Percentiles rank a stretch among this genome's conserved stretches.
Evolutionary conservation across 2,888 invertebrate genomes (phyloP).

Genomic region (Callimorpha dominula): DNA sequence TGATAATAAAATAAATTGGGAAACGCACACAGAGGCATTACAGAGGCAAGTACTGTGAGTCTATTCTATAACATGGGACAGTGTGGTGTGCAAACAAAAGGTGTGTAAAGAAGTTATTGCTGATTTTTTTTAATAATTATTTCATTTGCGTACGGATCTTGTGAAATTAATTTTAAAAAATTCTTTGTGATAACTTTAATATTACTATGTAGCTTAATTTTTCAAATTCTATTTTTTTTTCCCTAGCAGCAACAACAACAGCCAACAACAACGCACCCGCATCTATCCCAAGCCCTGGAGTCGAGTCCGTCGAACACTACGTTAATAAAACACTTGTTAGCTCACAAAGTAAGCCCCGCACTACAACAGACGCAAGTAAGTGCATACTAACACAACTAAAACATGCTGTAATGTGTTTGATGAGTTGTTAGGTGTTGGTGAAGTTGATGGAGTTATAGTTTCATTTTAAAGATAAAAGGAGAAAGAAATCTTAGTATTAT

Average conservation of each 20-base stretch:
- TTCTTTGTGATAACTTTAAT: not conserved
- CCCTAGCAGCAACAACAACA: constrained; percentile 47
- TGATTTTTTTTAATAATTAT: not conserved
- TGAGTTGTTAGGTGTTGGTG: constrained; percentile 1
- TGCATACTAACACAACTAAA: constrained; percentile 82
- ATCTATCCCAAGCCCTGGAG: constrained; percentile 72
- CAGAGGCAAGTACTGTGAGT: too few relatives aligned
- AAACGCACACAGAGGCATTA: too few relatives aligned
- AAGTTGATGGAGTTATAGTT: constrained; percentile 7
- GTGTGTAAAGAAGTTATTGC: not conserved
- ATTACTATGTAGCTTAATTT: not conserved
- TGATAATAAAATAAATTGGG: too few relatives aligned
- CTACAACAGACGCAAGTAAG: constrained; percentile 84
- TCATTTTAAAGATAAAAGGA: not conserved
- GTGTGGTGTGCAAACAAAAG: too few relatives aligned
- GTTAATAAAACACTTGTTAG: constrained; percentile 96
- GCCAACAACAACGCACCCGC: constrained; percentile 59
- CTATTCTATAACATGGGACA: too few relatives aligned
- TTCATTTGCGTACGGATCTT: too few relatives aligned
- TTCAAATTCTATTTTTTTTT: not conserved
- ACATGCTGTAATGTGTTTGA: constrained; percentile 2
- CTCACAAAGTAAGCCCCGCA: constrained; percentile 94
- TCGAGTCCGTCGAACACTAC: constrained; percentile 89
- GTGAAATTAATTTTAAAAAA: too few relatives aligned
- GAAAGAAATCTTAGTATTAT: not conserved